Evolutionary conservation across 2,888 invertebrate species (phyloP).

Genomic region (Halictus ligatus): DNA sequence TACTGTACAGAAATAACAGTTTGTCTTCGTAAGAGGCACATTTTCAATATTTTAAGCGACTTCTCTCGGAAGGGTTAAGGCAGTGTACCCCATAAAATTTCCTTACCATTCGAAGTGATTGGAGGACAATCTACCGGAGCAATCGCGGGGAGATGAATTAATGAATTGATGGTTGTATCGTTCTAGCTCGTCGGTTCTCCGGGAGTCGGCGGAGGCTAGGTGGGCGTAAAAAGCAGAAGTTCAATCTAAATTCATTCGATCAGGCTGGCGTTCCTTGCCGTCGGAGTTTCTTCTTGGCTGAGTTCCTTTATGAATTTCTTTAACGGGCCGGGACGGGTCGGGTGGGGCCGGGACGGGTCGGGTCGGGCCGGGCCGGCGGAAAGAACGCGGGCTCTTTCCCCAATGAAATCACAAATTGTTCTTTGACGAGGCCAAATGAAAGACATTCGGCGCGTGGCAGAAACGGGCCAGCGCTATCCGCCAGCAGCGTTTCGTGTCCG

Average conservation of each 20-base stretch:
- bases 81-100: not conserved
- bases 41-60: not conserved
- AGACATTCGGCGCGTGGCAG: constrained; percentile 6
- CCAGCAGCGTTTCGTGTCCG: not conserved
- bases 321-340: not conserved
- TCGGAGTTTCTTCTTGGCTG: constrained; percentile 15
- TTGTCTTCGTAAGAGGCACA: not conserved
- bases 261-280: constrained; percentile 3
- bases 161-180: constrained; percentile 3
- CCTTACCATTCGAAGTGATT: not conserved
- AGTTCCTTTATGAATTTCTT: constrained; percentile 24
- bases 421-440: constrained; percentile 23
- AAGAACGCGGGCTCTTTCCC: not conserved
- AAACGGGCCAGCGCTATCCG: not conserved
- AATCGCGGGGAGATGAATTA: not conserved
- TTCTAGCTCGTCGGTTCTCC: not conserved
- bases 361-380: not conserved
- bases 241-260: constrained; percentile 50
- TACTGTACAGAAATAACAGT: too few species aligned
- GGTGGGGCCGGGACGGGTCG: not conserved
- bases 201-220: not conserved
- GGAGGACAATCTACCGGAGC: not conserved
- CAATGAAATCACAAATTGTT: constrained; percentile 33
- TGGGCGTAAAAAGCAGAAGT: constrained; percentile 24
- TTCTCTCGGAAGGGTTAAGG: not conserved